Conservation (phyloP, 2,113 vertebrate species). For the Piaya cayana region DNA sequence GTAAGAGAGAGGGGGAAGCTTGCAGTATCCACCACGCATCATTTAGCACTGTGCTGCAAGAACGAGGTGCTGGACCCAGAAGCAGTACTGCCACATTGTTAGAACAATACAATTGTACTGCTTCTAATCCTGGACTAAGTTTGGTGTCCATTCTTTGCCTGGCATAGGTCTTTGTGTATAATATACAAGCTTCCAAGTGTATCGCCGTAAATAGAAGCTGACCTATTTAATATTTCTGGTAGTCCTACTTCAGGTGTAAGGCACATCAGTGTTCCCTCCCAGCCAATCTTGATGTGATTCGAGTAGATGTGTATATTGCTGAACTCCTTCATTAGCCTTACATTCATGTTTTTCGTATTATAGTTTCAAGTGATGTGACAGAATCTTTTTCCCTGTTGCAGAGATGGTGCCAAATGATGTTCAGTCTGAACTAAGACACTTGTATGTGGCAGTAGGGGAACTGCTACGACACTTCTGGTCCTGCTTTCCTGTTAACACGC, state of each 20-base stretch:
- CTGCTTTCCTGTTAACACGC: constrained; percentile 95
- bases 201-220: background rate
- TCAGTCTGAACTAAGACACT: constrained; percentile 93
- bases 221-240: background rate
- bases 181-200: background rate
- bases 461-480: constrained; percentile 97
- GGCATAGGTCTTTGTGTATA: background rate
- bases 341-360: background rate
- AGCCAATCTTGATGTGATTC: background rate
- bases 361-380: background rate
- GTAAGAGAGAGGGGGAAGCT: background rate
- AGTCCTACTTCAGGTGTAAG: background rate
- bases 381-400: constrained; percentile 65
- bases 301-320: background rate
- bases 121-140: background rate
- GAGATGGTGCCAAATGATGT: constrained; percentile 95
- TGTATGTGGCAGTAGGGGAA: constrained; percentile 92
- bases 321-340: background rate
- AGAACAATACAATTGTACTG: background rate
- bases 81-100: background rate
- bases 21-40: background rate
- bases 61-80: background rate
- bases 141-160: background rate
- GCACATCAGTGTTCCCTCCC: background rate
- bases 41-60: background rate